phyloP scores from a whole-genome alignment of 1,140 invertebrate genomes.

The Periplaneta americana region DNA sequence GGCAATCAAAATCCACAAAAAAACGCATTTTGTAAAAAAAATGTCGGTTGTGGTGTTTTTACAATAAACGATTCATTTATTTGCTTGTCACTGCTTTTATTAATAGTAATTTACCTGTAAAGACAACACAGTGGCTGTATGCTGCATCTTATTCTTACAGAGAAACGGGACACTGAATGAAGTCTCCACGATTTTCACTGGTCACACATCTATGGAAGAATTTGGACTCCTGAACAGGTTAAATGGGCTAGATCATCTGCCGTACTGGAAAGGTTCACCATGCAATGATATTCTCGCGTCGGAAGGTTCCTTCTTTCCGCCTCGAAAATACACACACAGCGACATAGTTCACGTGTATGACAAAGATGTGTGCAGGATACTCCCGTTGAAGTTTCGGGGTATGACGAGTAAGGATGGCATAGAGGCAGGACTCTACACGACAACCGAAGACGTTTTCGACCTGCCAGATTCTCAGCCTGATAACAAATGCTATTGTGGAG shows the following conservation, averaged over 20 bases:
- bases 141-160: slow-evolving; percentile 41
- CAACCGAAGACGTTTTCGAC: slow-evolving; percentile 63
- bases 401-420: slow-evolving; percentile 59
- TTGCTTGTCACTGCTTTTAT: too few species aligned
- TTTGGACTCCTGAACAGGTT: slow-evolving; percentile 73
- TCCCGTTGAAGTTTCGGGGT: slow-evolving; percentile 60
- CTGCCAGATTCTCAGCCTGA: slow-evolving; percentile 56
- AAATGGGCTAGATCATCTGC: slow-evolving; percentile 67
- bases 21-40: too few species aligned
- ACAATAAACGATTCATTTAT: too few species aligned
- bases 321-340: slow-evolving; percentile 59
- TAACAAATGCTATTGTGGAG: slow-evolving; percentile 76
- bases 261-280: slow-evolving; percentile 67
- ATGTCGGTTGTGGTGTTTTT: too few species aligned
- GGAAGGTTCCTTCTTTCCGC: slow-evolving; percentile 79
- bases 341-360: slow-evolving; percentile 75
- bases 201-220: slow-evolving; percentile 63
- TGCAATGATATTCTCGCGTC: slow-evolving; percentile 79
- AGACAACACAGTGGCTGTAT: too few species aligned
- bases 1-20: too few species aligned
- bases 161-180: slow-evolving; percentile 75
- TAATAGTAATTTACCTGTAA: too few species aligned
- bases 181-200: slow-evolving; percentile 74
- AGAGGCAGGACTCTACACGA: slow-evolving; percentile 62
- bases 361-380: slow-evolving; percentile 76